Evolutionary conservation across 2,113 vertebrate species (phyloP).

Genomic region (Tachycineta bicolor): DNA sequence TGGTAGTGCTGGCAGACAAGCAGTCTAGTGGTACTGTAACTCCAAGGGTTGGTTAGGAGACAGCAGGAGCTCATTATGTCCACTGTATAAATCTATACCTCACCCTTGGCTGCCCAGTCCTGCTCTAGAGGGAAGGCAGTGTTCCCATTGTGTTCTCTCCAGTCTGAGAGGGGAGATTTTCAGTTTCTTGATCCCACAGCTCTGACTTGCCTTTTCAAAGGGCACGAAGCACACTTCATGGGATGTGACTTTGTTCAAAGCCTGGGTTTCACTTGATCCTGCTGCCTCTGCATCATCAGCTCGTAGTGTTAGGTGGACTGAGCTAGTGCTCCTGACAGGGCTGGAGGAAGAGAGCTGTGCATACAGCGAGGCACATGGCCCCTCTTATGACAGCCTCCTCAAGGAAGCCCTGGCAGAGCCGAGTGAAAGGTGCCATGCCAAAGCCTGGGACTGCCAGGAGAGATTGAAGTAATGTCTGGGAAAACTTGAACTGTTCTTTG

Average conservation of each 20-base stretch:
- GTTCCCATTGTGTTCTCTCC: neutral
- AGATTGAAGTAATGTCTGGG: neutral
- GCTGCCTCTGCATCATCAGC: neutral
- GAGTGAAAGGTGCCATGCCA: neutral
- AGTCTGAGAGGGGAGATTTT: neutral
- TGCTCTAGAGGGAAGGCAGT: neutral
- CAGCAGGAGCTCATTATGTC: neutral
- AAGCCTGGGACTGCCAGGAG: neutral
- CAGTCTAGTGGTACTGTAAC: neutral
- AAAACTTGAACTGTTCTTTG: neutral
- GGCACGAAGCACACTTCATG: neutral
- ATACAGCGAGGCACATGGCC: neutral
- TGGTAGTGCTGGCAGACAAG: neutral
- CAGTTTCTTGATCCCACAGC: neutral
- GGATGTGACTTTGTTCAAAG: neutral
- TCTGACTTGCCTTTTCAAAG: neutral
- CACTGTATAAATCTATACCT: neutral
- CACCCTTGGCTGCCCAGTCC: rapidly evolving
- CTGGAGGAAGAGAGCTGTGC: neutral
- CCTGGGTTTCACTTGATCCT: neutral
- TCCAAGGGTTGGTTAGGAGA: neutral
- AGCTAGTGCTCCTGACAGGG: neutral
- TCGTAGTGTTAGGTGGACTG: neutral
- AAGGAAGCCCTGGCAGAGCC: neutral
- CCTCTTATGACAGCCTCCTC: neutral